Conservation (phyloP, 1,140 invertebrate species). For the Drosophila aff. region DNA sequence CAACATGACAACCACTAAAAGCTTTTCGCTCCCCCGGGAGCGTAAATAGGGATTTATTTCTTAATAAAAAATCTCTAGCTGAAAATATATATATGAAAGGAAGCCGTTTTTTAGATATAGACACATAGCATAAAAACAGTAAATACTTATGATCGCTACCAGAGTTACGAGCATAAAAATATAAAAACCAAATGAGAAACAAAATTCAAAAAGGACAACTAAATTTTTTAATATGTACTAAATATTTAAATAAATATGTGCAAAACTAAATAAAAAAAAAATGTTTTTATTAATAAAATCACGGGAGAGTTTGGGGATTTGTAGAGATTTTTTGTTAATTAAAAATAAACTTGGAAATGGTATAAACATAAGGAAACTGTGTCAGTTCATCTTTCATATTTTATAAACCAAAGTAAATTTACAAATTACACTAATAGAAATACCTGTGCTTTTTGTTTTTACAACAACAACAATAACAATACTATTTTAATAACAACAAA, state of each 20-base stretch:
- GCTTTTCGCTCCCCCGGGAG: slow-evolving; percentile 53
- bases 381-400: too few species aligned
- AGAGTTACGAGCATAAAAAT: slow-evolving; percentile 57
- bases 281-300: slow-evolving; percentile 1
- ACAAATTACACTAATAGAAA: too few species aligned
- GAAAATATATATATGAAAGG: slow-evolving; percentile 31
- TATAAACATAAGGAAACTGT: too few species aligned
- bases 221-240: slow-evolving; percentile 79
- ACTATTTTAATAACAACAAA: too few species aligned
- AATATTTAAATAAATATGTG: slow-evolving; percentile 79
- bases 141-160: slow-evolving; percentile 74
- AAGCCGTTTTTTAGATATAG: slow-evolving; percentile 64
- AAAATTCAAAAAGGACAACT: slow-evolving; percentile 48
- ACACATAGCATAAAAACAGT: slow-evolving; percentile 66
- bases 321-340: too few species aligned
- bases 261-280: slow-evolving; percentile 45
- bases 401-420: too few species aligned
- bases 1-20: slow-evolving; percentile 62
- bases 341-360: too few species aligned
- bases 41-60: slow-evolving; percentile 22
- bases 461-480: too few species aligned
- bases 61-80: slow-evolving; percentile 22
- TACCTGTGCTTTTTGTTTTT: too few species aligned
- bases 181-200: slow-evolving; percentile 38
- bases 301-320: too few species aligned